Percentiles rank a stretch among this genome's conserved stretches.
These are phyloP conservation scores for Tursiops truncatus DNA, from an alignment of 2,113 vertebrate species.

Conservation along the genomic window DNA sequence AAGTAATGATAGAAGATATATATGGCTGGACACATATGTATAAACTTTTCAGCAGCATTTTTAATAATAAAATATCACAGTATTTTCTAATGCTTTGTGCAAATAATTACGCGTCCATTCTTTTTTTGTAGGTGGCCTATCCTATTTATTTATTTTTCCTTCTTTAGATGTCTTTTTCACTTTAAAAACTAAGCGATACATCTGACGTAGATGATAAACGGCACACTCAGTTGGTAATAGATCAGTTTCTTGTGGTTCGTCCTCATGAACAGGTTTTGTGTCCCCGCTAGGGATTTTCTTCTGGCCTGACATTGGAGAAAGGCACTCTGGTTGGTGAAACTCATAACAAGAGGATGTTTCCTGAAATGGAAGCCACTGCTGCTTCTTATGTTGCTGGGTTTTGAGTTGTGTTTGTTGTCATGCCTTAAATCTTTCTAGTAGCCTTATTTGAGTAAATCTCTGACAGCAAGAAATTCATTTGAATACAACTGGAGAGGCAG, in stretches of 20 bases:
- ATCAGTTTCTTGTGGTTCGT: conserved; percentile 23
- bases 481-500: neutral
- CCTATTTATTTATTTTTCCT: neutral
- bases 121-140: conserved; percentile 68
- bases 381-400: neutral
- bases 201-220: neutral
- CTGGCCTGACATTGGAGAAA: neutral
- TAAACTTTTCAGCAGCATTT: conserved; percentile 97
- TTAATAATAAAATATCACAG: conserved; percentile 98
- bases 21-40: conserved; percentile 96
- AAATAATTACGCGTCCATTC: conserved; percentile 81
- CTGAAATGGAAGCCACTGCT: neutral
- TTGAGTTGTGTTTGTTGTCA: neutral
- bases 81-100: conserved; percentile 95
- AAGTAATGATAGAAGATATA: conserved; percentile 93
- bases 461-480: neutral
- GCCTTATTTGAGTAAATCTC: neutral
- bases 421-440: neutral
- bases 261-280: neutral
- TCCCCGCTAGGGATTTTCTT: neutral
- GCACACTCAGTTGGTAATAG: neutral
- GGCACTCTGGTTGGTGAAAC: neutral
- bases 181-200: conserved; percentile 36
- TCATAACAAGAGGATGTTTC: neutral
- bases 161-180: neutral